These are phyloP conservation scores for Leptothorax acervorum DNA, from an alignment of 2,888 invertebrate genomes.

Conservation along the genomic window DNA sequence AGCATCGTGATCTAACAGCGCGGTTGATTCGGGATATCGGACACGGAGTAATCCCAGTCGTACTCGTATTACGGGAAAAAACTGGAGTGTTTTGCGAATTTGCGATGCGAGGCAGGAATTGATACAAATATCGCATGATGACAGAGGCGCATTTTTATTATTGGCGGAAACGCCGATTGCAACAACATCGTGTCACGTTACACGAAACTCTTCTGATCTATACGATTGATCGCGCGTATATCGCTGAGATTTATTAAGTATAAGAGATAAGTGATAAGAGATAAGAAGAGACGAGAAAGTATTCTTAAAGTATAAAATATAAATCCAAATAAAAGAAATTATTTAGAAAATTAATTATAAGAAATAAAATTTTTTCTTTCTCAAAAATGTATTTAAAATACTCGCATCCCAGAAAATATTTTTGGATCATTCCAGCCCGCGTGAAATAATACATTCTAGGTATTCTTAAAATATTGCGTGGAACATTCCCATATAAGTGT, in stretches of 20 bases:
- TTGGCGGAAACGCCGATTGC: neutral
- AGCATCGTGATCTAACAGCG: neutral
- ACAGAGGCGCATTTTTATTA: slow-evolving; percentile 1
- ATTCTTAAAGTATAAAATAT: neutral
- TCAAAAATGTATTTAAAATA: neutral
- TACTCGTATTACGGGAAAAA: slow-evolving; percentile 21
- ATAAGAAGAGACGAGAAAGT: neutral
- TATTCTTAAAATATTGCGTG: neutral
- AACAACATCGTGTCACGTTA: neutral
- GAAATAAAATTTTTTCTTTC: neutral
- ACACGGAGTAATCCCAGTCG: neutral
- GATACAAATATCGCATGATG: slow-evolving; percentile 7
- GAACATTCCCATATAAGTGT: neutral
- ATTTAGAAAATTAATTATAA: slow-evolving; percentile 5
- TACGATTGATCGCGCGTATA: neutral
- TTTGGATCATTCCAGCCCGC: neutral
- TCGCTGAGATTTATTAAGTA: neutral
- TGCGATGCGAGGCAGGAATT: neutral
- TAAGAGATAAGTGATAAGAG: neutral
- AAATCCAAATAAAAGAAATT: neutral
- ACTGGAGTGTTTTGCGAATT: slow-evolving; percentile 18
- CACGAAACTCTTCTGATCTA: slow-evolving; percentile 2
- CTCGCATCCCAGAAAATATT: neutral
- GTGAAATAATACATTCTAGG: neutral
- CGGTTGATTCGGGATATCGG: slow-evolving; percentile 1